Conservation (phyloP, 2,888 invertebrate species). For the Limnephilus marmoratus region DNA sequence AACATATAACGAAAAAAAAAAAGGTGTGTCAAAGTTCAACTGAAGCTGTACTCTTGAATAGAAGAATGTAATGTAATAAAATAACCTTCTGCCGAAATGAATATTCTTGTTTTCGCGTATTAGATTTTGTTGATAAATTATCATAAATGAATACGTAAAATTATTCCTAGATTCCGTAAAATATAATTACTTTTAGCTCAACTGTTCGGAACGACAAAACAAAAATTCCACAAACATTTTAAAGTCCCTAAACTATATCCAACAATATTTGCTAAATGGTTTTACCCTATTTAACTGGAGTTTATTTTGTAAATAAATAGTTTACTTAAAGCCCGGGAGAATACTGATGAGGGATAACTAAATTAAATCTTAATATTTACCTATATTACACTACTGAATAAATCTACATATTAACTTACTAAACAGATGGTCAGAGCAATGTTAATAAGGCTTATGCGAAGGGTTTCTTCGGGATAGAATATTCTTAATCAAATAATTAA, state of each 20-base stretch:
- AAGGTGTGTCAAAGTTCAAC: too few relatives aligned
- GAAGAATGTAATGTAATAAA: too few relatives aligned
- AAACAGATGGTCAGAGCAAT: not conserved
- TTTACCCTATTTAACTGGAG: not conserved
- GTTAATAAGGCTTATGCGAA: not conserved
- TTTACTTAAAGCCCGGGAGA: not conserved
- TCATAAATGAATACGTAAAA: not conserved
- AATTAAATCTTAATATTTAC: not conserved
- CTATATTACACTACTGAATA: not conserved
- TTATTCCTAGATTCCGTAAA: not conserved
- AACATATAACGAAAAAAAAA: too few relatives aligned
- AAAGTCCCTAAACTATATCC: not conserved
- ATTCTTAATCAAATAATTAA: not conserved
- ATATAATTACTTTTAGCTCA: not conserved
- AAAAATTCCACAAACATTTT: not conserved
- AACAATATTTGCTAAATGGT: not conserved
- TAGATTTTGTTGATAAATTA: too few relatives aligned
- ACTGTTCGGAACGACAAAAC: not conserved
- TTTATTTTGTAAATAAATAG: not conserved
- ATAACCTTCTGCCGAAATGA: too few relatives aligned
- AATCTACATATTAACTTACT: not conserved
- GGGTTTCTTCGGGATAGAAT: not conserved
- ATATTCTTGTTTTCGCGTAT: too few relatives aligned
- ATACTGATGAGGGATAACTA: conserved; percentile 2
- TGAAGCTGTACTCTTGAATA: too few relatives aligned